Base-by-base conservation (phyloP, 2,888 invertebrate species). In the Chrysotoxum bicinctum region DNA sequence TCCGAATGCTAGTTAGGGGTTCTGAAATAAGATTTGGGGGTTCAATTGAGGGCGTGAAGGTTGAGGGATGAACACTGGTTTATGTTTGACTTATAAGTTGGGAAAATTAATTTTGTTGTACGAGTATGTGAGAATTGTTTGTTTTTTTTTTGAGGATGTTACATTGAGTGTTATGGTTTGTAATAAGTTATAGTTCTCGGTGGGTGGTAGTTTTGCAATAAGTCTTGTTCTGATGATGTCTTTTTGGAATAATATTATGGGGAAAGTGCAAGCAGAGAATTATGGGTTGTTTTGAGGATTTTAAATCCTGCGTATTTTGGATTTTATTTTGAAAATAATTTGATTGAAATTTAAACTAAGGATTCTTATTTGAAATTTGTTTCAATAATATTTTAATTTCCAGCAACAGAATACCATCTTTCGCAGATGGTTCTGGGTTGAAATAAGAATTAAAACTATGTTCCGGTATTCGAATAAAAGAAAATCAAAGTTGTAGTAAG, bases 91-190 rank as follows among this genome's bases (percentile, higher is more conserved):
- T 84, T 84, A 73, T 78, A 64, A 74, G 69, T 73, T 78, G 78
- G 70, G 84, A 80, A 84, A 84, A 84, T 84, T 84, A 84, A 84
- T 80, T 84, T 80, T 75, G 75, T 72, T 84, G 70, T 72, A 72
- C n/a, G n/a, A n/a, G n/a, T 26, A 0, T 75, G 52, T 72, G 70
- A 50, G 75, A 35, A 72, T 16, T 66, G 70, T 58, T 1, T 14
- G 21, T 21, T 8, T 21, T 21, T 35, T 58, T 21, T 69, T 56
- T 54, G 19, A 52, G 54, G 66, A 69, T 12, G 54, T 37, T 30
- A 26, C 40, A 54, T 26, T 16, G 52, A 84, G 60, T 62, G 40
- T 84, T 76, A 74, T 84, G 60, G 68, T 75, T 72, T 68, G 81
- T 66, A 68, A 80, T 80, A 54, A 79, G 35, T 84, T 48, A 64